Conservation (phyloP, 2,113 vertebrate genomes). For the Prionailurus bengalensis region DNA sequence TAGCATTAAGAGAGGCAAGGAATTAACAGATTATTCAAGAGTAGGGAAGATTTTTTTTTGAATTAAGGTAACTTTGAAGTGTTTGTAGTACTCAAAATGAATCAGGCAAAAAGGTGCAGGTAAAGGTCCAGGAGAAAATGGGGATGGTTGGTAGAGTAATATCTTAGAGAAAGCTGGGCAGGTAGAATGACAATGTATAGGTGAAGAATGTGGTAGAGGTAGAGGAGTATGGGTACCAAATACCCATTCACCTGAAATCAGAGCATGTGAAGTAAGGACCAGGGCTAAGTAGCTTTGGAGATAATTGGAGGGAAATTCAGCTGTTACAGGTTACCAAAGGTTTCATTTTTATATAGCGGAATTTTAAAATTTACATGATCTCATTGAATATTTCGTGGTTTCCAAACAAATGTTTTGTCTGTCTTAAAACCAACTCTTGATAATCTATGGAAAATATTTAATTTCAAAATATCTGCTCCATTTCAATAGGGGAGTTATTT, state of each 20-base stretch:
- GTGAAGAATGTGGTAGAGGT: not conserved
- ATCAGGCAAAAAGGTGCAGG: not conserved
- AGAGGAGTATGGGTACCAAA: not conserved
- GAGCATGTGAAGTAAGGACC: not conserved
- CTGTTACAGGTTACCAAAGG: not conserved
- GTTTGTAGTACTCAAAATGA: not conserved
- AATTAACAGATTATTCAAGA: not conserved
- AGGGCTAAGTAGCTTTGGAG: not conserved
- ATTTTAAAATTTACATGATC: not conserved
- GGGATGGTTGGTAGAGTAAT: not conserved
- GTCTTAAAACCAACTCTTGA: not conserved
- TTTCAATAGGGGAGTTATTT: not conserved
- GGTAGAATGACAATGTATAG: not conserved
- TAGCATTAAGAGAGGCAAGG: not conserved
- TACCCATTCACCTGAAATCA: not conserved
- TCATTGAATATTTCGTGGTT: not conserved
- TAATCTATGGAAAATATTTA: constrained; percentile 2
- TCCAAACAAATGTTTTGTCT: not conserved
- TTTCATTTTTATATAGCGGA: not conserved
- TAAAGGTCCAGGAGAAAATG: not conserved
- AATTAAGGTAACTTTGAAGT: not conserved
- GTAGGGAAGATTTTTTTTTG: not conserved
- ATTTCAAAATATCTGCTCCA: not conserved
- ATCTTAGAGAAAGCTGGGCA: not conserved
- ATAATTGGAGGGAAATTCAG: not conserved